Percentiles rank a stretch among this genome's conserved stretches.
Conservation (phyloP, 2,113 vertebrate genomes). For the Tupaia tana region DNA sequence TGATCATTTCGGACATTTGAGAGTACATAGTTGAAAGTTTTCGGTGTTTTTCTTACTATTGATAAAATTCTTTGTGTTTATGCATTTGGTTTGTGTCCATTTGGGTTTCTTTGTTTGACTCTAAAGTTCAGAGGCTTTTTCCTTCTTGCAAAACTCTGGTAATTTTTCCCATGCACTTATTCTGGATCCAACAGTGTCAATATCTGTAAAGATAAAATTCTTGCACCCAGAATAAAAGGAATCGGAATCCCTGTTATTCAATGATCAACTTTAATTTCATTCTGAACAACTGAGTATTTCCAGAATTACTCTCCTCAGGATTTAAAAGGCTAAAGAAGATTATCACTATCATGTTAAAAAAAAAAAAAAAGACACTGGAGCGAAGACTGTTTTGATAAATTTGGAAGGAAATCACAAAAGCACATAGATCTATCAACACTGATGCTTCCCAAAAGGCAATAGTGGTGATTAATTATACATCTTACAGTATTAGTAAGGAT, state of each 20-base stretch:
- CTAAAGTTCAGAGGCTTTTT: not conserved
- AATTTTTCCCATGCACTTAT: slow-evolving; percentile 6
- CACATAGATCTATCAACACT: not conserved
- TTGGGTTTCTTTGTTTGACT: not conserved
- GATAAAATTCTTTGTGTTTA: not conserved
- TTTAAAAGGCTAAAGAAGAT: slow-evolving; percentile 5
- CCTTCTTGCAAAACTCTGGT: not conserved
- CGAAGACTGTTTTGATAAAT: not conserved
- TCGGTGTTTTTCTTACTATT: not conserved
- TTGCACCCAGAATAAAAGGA: not conserved
- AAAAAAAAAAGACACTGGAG: not conserved
- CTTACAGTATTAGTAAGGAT: not conserved
- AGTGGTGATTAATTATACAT: not conserved
- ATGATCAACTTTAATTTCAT: not conserved
- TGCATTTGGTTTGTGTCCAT: not conserved
- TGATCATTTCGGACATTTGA: not conserved
- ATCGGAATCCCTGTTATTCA: not conserved
- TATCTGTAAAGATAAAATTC: not conserved
- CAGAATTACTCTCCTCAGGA: not conserved
- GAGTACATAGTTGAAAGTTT: not conserved
- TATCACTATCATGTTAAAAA: not conserved
- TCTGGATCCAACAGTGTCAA: not conserved
- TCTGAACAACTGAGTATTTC: not conserved
- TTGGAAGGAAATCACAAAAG: not conserved
- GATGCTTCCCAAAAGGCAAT: not conserved